Conservation (phyloP, 2,888 invertebrate genomes). For the Eupithecia exiguata region DNA sequence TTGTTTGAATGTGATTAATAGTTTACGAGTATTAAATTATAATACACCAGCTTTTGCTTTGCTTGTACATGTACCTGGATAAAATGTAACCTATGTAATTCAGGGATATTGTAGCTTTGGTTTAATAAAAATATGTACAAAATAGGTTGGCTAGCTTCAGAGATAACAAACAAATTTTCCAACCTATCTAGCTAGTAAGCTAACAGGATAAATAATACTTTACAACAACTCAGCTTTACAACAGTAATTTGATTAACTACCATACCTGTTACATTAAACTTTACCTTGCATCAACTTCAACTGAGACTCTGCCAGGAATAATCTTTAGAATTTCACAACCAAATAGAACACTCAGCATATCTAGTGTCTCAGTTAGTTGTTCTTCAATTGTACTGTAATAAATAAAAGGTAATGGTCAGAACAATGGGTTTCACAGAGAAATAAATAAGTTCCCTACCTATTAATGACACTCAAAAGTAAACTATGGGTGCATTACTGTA, state of each 20-base stretch:
- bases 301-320: constrained; percentile 98
- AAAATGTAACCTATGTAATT: not conserved
- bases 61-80: not conserved
- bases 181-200: no score
- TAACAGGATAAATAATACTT: not conserved
- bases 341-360: constrained; percentile 97
- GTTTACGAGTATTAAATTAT: not conserved
- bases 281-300: constrained; percentile 97
- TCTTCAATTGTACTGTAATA: constrained; percentile 86
- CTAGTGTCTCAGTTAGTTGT: constrained; percentile 93
- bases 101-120: not conserved
- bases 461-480: not conserved
- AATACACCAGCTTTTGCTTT: not conserved
- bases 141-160: not conserved
- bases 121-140: not conserved
- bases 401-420: not conserved
- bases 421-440: not conserved
- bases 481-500: not conserved
- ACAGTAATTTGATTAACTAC: not conserved
- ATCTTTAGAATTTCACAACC: constrained; percentile 98
- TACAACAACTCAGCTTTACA: not conserved
- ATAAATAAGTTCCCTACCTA: not conserved
- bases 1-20: not conserved
- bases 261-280: not conserved
- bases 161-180: not conserved